These are phyloP conservation scores for Drosophila heteroneura DNA, from an alignment of 2,888 invertebrate genomes.

Conservation along the genomic window DNA sequence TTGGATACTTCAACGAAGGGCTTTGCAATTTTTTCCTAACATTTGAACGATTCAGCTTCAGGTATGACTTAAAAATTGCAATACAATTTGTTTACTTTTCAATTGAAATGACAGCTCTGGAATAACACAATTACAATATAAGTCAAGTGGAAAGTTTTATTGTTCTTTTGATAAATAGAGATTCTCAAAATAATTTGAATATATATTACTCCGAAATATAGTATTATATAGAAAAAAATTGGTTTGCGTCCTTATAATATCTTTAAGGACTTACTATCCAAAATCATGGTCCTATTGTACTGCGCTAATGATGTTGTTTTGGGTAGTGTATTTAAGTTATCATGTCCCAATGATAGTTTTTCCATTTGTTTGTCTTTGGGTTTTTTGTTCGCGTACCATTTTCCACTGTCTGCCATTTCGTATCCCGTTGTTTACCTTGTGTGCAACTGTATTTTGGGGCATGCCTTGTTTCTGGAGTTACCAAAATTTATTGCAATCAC, in stretches of 20 bases:
- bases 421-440: conserved; percentile 58
- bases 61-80: no score
- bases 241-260: background rate
- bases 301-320: background rate
- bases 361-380: conserved; percentile 54
- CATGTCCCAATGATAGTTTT: background rate
- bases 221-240: background rate
- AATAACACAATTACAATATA: background rate
- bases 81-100: background rate
- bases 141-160: background rate
- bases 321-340: conserved; percentile 25
- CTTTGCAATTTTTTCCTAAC: background rate
- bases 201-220: background rate
- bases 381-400: conserved; percentile 38
- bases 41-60: background rate
- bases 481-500: conserved; percentile 73
- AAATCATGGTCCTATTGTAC: background rate
- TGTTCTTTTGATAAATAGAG: background rate
- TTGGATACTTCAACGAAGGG: background rate
- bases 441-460: conserved; percentile 52
- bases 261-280: background rate
- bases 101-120: background rate
- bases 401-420: conserved; percentile 41
- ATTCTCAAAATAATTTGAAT: background rate
- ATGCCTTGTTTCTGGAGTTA: conserved; percentile 27